These are phyloP conservation scores for Sogatella furcifera DNA, from an alignment of 1,140 invertebrate genomes.

Conservation along the genomic window DNA sequence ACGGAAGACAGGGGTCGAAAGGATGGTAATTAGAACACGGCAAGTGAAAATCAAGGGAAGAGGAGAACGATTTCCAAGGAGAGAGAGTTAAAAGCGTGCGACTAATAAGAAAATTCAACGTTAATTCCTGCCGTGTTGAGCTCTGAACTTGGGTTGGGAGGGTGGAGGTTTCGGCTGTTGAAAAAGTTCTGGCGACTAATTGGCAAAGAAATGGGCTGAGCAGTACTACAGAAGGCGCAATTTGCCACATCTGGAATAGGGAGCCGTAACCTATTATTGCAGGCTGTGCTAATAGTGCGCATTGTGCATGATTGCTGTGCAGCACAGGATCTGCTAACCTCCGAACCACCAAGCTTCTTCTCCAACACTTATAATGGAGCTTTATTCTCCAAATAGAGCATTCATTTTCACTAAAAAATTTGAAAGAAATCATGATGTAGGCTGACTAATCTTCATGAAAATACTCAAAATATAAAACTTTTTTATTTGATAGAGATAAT, in stretches of 20 bases:
- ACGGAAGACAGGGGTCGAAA: neutral
- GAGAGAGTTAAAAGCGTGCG: slow-evolving; percentile 4
- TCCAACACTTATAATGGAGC: neutral
- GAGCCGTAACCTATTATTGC: neutral
- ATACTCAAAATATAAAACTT: too few species aligned
- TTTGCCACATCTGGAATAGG: neutral
- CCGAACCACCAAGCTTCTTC: neutral
- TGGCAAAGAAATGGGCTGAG: slow-evolving; percentile 2
- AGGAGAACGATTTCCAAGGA: too few species aligned
- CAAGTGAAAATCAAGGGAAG: too few species aligned
- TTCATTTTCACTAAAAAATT: too few species aligned
- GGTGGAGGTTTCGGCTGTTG: neutral
- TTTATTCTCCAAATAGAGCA: too few species aligned
- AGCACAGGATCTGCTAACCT: neutral
- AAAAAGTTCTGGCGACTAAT: slow-evolving; percentile 1
- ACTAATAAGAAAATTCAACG: slow-evolving; percentile 12
- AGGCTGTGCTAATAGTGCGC: neutral
- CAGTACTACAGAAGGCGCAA: neutral
- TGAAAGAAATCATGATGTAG: too few species aligned
- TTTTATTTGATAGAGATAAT: too few species aligned
- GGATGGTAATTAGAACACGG: too few species aligned
- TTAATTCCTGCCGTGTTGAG: neutral
- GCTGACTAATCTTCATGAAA: too few species aligned
- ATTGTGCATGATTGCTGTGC: slow-evolving; percentile 1
- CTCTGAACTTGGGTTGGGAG: too few species aligned